A percentile compares a stretch with the other conserved stretches of the same genome.
These are phyloP conservation scores for Neodiprion virginianus DNA, from an alignment of 1,140 invertebrate species.

Conservation along the genomic window DNA sequence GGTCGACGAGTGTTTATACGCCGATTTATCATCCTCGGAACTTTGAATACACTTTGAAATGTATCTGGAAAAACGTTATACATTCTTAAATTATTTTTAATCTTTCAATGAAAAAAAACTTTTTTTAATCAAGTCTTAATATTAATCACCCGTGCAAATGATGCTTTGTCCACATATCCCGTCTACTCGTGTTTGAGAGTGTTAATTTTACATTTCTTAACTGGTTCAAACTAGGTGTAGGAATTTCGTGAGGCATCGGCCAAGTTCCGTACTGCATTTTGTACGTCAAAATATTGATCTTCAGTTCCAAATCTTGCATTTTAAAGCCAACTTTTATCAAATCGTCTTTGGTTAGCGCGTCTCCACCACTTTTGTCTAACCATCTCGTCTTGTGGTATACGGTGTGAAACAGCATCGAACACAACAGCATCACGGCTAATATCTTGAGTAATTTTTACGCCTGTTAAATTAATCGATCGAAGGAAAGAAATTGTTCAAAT, in stretches of 20 bases:
- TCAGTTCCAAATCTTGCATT: slow-evolving; percentile 48
- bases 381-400: slow-evolving; percentile 33
- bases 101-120: neutral
- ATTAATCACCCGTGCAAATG: slow-evolving; percentile 36
- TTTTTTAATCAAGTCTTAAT: slow-evolving; percentile 1
- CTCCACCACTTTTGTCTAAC: slow-evolving; percentile 12
- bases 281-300: slow-evolving; percentile 49
- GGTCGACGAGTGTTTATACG: neutral
- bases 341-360: slow-evolving; percentile 25
- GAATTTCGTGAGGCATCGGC: slow-evolving; percentile 40
- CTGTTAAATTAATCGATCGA: slow-evolving; percentile 2
- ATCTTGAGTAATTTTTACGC: slow-evolving; percentile 33
- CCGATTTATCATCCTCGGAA: neutral
- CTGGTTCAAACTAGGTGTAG: slow-evolving; percentile 28
- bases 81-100: neutral
- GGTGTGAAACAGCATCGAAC: slow-evolving; percentile 33
- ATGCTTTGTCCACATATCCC: slow-evolving; percentile 41
- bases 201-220: slow-evolving; percentile 33
- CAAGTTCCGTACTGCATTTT: slow-evolving; percentile 52
- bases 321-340: slow-evolving; percentile 40
- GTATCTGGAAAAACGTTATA: neutral
- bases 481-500: slow-evolving; percentile 17
- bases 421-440: slow-evolving; percentile 30
- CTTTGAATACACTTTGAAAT: neutral
- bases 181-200: slow-evolving; percentile 32